phyloP scores from a whole-genome alignment of 1,140 invertebrate species.

The Rhizoglyphus robini region DNA sequence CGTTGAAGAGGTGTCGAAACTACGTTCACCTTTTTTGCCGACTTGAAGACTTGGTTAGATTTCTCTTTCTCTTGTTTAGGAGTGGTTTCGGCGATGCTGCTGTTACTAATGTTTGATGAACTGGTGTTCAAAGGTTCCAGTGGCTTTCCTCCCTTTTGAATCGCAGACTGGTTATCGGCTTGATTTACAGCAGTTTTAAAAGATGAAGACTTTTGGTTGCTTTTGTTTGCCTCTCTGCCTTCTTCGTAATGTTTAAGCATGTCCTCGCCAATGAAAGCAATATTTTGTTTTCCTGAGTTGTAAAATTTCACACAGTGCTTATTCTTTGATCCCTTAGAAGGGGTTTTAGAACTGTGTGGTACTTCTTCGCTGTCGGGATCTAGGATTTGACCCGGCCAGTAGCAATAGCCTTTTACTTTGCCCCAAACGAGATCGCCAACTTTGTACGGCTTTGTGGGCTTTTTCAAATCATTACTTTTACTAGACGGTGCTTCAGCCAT shows the following conservation, averaged over 20 bases:
- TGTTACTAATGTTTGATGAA: too few relatives aligned
- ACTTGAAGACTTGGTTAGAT: neutral
- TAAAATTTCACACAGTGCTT: conserved; percentile 81
- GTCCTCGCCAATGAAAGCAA: conserved; percentile 38
- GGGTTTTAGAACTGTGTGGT: too few relatives aligned
- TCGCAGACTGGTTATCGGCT: conserved; percentile 53
- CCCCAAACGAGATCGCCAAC: conserved; percentile 31
- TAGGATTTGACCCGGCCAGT: conserved; percentile 32
- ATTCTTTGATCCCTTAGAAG: too few relatives aligned
- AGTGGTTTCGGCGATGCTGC: too few relatives aligned
- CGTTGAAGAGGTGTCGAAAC: conserved; percentile 8
- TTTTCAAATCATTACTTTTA: too few relatives aligned
- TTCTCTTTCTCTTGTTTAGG: conserved; percentile 18
- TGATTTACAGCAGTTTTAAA: conserved; percentile 73
- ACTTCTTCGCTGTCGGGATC: too few relatives aligned
- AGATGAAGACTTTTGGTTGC: conserved; percentile 55
- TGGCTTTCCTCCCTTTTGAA: neutral
- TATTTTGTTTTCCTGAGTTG: conserved; percentile 80
- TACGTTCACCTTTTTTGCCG: neutral
- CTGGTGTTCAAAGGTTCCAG: too few relatives aligned
- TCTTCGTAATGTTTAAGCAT: conserved; percentile 68
- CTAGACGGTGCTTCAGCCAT: neutral
- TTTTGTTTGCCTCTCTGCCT: conserved; percentile 56
- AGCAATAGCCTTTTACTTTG: conserved; percentile 33
- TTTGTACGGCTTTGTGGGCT: too few relatives aligned